Evolutionary conservation across 2,888 invertebrate genomes (phyloP).

Genomic region (Zygaena filipendulae): DNA sequence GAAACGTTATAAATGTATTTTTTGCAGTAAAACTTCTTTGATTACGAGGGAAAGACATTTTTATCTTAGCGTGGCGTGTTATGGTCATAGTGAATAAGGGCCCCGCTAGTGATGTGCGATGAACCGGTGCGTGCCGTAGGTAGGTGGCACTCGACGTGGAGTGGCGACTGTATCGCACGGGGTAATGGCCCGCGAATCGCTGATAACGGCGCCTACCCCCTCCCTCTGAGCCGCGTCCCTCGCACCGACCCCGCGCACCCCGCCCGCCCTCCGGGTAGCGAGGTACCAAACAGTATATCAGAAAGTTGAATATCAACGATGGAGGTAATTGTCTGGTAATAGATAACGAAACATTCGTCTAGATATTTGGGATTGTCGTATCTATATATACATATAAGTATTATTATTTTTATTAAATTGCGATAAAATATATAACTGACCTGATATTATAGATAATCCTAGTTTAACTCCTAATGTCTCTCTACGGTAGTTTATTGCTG

Average conservation of each 20-base stretch:
- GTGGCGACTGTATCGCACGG: slow-evolving; percentile 58
- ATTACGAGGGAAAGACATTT: no score
- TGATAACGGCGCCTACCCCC: slow-evolving; percentile 41
- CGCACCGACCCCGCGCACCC: slow-evolving; percentile 7
- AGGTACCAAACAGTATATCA: slow-evolving; percentile 18
- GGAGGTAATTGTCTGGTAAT: slow-evolving; percentile 52
- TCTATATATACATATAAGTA: neutral
- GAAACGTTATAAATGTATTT: no score
- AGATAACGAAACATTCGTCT: slow-evolving; percentile 28
- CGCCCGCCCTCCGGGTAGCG: slow-evolving; percentile 13
- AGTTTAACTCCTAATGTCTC: no score
- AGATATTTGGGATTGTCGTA: slow-evolving; percentile 6
- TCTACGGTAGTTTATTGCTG: no score
- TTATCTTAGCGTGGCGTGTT: no score
- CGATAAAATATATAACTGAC: slow-evolving; percentile 8
- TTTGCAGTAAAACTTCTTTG: no score
- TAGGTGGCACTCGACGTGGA: slow-evolving; percentile 50
- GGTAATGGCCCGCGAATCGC: slow-evolving; percentile 55
- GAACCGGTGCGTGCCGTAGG: no score
- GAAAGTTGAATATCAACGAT: slow-evolving; percentile 42
- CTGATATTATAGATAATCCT: no score
- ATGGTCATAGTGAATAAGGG: no score
- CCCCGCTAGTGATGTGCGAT: no score
- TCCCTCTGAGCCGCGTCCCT: slow-evolving; percentile 15
- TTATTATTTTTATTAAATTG: neutral